These are phyloP conservation scores for Ctenopoma kingsleyae DNA, from an alignment of 2,797 vertebrate genomes.

Conservation along the genomic window DNA sequence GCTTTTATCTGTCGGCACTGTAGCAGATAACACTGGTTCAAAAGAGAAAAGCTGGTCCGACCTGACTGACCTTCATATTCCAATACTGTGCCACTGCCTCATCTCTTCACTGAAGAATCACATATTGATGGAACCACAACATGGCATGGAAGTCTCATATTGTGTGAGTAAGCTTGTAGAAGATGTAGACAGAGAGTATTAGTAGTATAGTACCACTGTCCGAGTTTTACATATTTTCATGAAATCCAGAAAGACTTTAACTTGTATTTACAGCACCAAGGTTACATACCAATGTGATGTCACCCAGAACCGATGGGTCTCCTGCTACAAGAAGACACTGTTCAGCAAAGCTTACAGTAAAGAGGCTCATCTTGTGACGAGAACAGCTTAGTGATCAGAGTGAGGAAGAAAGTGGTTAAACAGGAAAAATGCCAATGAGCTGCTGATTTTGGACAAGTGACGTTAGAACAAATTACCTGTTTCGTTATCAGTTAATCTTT, in stretches of 20 bases:
- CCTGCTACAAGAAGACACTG: constrained; percentile 8
- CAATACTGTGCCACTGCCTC: constrained; percentile 35
- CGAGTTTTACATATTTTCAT: constrained; percentile 2
- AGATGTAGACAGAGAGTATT: background rate
- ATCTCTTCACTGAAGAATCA: constrained; percentile 40
- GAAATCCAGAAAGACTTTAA: constrained; percentile 3
- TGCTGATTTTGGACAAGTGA: background rate
- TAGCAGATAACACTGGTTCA: constrained; percentile 65
- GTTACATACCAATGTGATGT: background rate
- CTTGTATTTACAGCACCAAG: background rate
- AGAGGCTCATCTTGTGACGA: constrained; percentile 9
- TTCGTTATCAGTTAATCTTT: background rate
- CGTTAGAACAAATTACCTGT: background rate
- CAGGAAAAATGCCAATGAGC: background rate
- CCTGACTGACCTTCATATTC: constrained; percentile 70
- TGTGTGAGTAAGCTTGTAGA: constrained; percentile 9
- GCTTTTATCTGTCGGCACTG: constrained; percentile 63
- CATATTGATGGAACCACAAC: constrained; percentile 41
- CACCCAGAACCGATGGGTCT: background rate
- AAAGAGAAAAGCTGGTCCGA: constrained; percentile 60
- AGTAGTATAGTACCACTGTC: background rate
- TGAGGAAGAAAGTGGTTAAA: background rate
- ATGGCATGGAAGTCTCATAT: constrained; percentile 3
- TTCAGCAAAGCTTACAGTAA: constrained; percentile 41
- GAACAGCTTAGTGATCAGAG: constrained; percentile 7